phyloP scores from a whole-genome alignment of 2,113 vertebrate species.

The Narcine bancroftii region DNA sequence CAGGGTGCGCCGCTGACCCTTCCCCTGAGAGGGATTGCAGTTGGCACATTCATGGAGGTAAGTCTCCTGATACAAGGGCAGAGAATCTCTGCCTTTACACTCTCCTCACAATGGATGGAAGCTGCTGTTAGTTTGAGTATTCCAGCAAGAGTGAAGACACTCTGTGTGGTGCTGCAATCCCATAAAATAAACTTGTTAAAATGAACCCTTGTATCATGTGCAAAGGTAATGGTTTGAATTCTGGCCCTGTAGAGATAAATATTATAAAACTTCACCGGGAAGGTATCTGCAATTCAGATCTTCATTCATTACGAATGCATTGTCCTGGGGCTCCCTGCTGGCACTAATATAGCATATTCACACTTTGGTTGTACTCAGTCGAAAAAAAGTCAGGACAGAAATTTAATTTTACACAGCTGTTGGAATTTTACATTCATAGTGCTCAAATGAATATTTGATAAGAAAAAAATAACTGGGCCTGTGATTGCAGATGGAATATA shows the following conservation, averaged over 20 bases:
- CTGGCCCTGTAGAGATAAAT: background rate
- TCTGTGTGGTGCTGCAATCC: background rate
- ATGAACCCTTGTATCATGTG: background rate
- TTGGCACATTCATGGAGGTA: too few relatives aligned
- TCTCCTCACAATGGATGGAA: background rate
- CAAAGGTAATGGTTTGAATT: background rate
- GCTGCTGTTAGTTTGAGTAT: background rate
- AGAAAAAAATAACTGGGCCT: background rate
- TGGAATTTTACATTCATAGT: background rate
- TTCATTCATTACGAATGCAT: background rate
- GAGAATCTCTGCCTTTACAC: too few relatives aligned
- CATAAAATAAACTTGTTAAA: background rate
- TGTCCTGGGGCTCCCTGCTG: background rate
- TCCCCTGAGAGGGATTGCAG: too few relatives aligned
- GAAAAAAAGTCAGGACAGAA: background rate
- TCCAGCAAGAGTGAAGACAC: background rate
- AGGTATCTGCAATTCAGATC: background rate
- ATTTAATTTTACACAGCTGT: background rate
- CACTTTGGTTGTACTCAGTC: background rate
- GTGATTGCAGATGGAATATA: background rate
- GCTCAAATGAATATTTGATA: background rate
- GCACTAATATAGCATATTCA: background rate
- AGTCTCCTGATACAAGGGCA: too few relatives aligned
- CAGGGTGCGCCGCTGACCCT: too few relatives aligned
- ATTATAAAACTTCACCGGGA: slow-evolving; percentile 8